Evolutionary conservation across 2,888 invertebrate genomes (phyloP), one percentile per base, ranked within the genome.

Genomic region (Clivina fossor): DNA sequence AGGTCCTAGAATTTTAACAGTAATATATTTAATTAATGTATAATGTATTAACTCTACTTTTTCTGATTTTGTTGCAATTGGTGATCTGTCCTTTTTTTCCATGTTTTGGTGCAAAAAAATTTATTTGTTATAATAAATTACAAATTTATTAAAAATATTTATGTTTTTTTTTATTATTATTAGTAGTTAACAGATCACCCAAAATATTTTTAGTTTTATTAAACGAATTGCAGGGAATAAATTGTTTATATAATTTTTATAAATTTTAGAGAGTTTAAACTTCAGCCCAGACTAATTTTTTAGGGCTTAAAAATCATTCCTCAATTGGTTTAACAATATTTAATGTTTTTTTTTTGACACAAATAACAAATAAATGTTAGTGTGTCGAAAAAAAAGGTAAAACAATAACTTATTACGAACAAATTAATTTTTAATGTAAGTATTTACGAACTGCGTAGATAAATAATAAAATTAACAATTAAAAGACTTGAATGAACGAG

Each of bases 201-300:
- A 16, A 32, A n/a, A 7, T 16, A 2, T 19, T 19, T 40, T 15
- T 24, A n/a, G n/a, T n/a, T n/a, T n/a, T n/a, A n/a, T n/a, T n/a
- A n/a, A n/a, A n/a, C n/a, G n/a, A n/a, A n/a, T n/a, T n/a, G n/a
- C n/a, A n/a, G n/a, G n/a, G n/a, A n/a, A n/a, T n/a, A n/a, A n/a
- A n/a, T n/a, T n/a, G n/a, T n/a, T n/a, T n/a, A n/a, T n/a, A n/a
- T n/a, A n/a, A n/a, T n/a, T n/a, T n/a, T n/a, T n/a, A n/a, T n/a
- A n/a, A n/a, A 26, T 48, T 16, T 4, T 38, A 38, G 49, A 49
- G 49, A 49, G 49, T 49, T 11, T 40, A 40, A 48, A 37, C 40
- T 40, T 49, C 49, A 49, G 49, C 49, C 24, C 32, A 49, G 48
- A 24, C 48, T 49, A n/a, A n/a, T n/a, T n/a, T n/a, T n/a, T n/a